Percentiles rank a stretch among this genome's conserved stretches.
Evolutionary conservation across 2,888 invertebrate species (phyloP).

Genomic region (Sarcophaga carnaria): DNA sequence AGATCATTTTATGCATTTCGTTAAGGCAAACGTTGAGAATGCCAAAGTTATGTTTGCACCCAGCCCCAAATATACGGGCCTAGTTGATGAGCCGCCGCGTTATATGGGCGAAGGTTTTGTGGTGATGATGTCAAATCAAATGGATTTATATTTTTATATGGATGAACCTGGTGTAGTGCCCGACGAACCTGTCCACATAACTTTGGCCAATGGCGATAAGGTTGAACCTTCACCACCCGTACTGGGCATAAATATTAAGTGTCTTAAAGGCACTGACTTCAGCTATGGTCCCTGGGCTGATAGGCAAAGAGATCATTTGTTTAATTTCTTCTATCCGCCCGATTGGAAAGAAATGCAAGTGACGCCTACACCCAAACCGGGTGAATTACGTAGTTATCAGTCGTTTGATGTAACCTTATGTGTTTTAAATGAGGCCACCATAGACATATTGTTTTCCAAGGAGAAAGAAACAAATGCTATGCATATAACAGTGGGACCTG

Average conservation of each 20-base stretch:
- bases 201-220: slow-evolving; percentile 95
- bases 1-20: slow-evolving; percentile 97
- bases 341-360: slow-evolving; percentile 91
- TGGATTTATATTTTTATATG: slow-evolving; percentile 98
- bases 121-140: slow-evolving; percentile 96
- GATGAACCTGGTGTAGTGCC: slow-evolving; percentile 96
- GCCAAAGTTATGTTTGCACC: slow-evolving; percentile 97
- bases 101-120: slow-evolving; percentile 99
- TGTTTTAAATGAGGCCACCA: slow-evolving; percentile 94
- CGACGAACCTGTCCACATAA: slow-evolving; percentile 93
- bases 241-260: slow-evolving; percentile 97
- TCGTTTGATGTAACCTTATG: slow-evolving; percentile 96
- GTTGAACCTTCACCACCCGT: slow-evolving; percentile 96
- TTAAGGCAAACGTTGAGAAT: slow-evolving; percentile 97
- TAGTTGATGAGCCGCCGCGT: slow-evolving; percentile 96
- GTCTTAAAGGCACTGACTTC: slow-evolving; percentile 95
- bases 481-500: slow-evolving; percentile 96
- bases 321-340: slow-evolving; percentile 97
- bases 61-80: slow-evolving; percentile 95
- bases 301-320: slow-evolving; percentile 96
- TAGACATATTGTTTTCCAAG: slow-evolving; percentile 98
- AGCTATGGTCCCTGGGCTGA: slow-evolving; percentile 99
- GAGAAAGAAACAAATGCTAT: slow-evolving; percentile 96
- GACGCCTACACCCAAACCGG: slow-evolving; percentile 91
- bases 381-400: slow-evolving; percentile 93